Base-by-base conservation (phyloP, 23 tunicate genomes). In the Ciona savignyi region DNA sequence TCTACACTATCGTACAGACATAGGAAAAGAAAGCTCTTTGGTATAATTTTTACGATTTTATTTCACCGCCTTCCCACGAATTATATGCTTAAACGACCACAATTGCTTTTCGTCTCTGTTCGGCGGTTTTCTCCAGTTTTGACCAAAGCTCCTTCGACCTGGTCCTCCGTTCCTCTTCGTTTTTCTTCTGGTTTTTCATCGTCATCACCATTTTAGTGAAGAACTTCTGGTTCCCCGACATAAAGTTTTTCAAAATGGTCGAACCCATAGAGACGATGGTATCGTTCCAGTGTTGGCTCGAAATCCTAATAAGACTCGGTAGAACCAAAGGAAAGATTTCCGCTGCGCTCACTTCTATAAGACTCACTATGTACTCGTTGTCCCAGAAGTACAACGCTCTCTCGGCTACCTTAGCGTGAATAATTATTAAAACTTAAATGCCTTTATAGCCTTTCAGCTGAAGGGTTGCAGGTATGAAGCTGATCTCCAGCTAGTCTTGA, bases 301-400 rank as follows among this genome's bases (percentile, higher is more conserved):
- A 83, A 31, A 71, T 73, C 33, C 62, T 32, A 29, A 74, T 30
- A 1, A 87, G 72, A 30, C 82, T 35, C 2, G 81, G 77, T 27
- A 87, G 73, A 2, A 87, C 63, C 2, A 87, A 1, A 1, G 95
- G 95, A 70, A 74, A 87, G 35, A 72, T 30, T 24, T 76, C 26
- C 1, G 30, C 28, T 20, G 78, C 69, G 62, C 70, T 76, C 19
- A 68, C 78, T 65, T 87, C 95, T 56, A 87, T 34, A 20, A 81
- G 35, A 32, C 86, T 81, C 4, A 88, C 76, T 20, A 88, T 81
- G 71, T 88, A 88, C 69, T 88, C 95, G 83, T 88, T 88, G 35
- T 88, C 95, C 84, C 87, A 88, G 72, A 74, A 88, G 51, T 66
- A 88, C 27, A 88, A 33, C 2, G 95, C 87, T 63, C 85, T 60